Base-by-base conservation (phyloP, 2,797 vertebrate genomes). In the Rhinoraja longicauda region DNA sequence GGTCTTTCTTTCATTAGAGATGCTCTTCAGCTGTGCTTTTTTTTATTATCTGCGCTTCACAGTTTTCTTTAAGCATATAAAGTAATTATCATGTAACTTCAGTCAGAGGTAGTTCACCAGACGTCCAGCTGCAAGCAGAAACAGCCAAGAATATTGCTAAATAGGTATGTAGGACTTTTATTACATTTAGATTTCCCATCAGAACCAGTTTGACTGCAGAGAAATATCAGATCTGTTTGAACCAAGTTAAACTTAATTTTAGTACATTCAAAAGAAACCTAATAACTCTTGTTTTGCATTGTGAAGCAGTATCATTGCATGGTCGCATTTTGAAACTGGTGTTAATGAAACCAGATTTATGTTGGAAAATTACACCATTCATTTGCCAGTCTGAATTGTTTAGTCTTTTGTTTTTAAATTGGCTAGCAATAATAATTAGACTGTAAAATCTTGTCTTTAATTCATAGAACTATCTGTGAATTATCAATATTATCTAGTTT, bases 21-120 rank as follows among this genome's bases (percentile, higher is more conserved):
- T 92, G 90, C 90, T 75, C 70, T 75, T 92, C 90, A 92, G 90
- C 90, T 92, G 90, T 92, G 88, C 88, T 75, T 39, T 75, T 90
- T 73, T 92, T 92, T 86, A 92, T 92, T 92, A 92, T 92, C 67
- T 92, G 70, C 72, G 29, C 90, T 92, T 92, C 67, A 92, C 90
- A 92, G 67, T 75, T 92, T 92, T 92, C 70, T 92, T 70, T 92
- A 75, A 92, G 53, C 39, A 45, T 75, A 92, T 92, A 75, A 92
- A 92, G 90, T 92, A 92, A 92, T 92, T 92, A 75, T 92, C 90
- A 92, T 24, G 90, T 92, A 92, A 92, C 90, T 92, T 92, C 29
- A 92, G 70, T 15, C 90, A 92, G 90, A 57, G 70, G 39, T 75
- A 75, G 45, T 92, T 92, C 75, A 36, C 26, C 90, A 53, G 39